Conservation (phyloP, 2,888 invertebrate genomes). For the Sinodicranocentrus sp. region DNA sequence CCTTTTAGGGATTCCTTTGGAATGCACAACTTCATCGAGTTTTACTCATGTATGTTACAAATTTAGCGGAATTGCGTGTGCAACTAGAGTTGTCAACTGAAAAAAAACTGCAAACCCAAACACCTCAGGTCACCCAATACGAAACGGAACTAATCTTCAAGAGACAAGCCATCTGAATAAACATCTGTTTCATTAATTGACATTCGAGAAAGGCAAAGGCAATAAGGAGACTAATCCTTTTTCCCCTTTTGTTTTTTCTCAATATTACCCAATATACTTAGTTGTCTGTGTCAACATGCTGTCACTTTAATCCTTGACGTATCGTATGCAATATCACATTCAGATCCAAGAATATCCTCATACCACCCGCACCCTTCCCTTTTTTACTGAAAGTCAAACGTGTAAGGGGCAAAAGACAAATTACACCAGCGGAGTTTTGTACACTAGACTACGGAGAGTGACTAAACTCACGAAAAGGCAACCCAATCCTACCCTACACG, state of each 20-base stretch:
- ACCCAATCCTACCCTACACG: conserved; percentile 26
- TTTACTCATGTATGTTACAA: too few relatives aligned
- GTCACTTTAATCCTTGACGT: conserved; percentile 63
- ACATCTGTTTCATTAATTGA: conserved; percentile 67
- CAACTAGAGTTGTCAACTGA: too few relatives aligned
- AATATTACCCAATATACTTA: conserved; percentile 25
- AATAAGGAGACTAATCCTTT: conserved; percentile 27
- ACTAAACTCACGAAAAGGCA: conserved; percentile 51
- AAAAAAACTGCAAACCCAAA: too few relatives aligned
- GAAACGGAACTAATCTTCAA: too few relatives aligned
- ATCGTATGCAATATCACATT: conserved; percentile 43
- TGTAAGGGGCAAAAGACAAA: conserved; percentile 30
- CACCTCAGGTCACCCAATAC: too few relatives aligned
- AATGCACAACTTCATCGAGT: too few relatives aligned
- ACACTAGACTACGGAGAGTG: conserved; percentile 7
- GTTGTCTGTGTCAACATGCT: conserved; percentile 64
- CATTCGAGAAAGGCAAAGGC: conserved; percentile 43
- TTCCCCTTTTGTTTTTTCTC: conserved; percentile 55
- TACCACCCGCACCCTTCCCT: conserved; percentile 53
- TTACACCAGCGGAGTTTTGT: conserved; percentile 15
- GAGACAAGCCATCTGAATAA: background rate
- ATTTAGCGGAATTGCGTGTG: too few relatives aligned
- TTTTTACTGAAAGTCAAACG: conserved; percentile 4
- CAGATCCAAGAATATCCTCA: conserved; percentile 14
- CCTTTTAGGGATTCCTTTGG: too few relatives aligned